Conservation (phyloP, 2,888 invertebrate genomes). For the Nephrotoma guestfalica region DNA sequence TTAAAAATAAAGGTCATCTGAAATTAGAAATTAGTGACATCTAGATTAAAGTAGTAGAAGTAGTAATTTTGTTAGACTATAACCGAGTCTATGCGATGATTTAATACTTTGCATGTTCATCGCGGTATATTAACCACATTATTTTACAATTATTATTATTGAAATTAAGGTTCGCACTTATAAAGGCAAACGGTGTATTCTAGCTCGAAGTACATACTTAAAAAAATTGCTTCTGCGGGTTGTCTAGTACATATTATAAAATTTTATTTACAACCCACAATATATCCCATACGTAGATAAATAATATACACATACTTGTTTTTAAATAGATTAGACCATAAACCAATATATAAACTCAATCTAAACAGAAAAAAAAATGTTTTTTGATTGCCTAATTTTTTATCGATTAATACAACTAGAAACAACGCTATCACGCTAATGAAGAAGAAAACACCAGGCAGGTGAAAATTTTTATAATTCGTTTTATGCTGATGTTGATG, state of each 20-base stretch:
- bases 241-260: background rate
- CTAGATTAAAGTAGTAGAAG: too few relatives aligned
- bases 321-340: background rate
- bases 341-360: background rate
- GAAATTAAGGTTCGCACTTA: too few relatives aligned
- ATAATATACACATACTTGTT: background rate
- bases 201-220: background rate
- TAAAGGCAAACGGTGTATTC: too few relatives aligned
- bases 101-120: too few relatives aligned
- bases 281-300: background rate
- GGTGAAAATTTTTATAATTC: background rate
- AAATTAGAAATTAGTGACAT: too few relatives aligned
- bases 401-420: background rate
- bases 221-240: background rate
- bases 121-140: too few relatives aligned
- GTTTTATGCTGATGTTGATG: background rate
- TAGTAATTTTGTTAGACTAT: too few relatives aligned
- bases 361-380: background rate
- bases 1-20: too few relatives aligned
- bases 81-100: too few relatives aligned
- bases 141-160: too few relatives aligned
- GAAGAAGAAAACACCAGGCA: background rate
- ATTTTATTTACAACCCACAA: background rate
- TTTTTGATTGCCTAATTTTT: background rate
- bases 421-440: background rate